Evolutionary conservation across 1,140 invertebrate species (phyloP).

Genomic region (Ooceraea biroi): DNA sequence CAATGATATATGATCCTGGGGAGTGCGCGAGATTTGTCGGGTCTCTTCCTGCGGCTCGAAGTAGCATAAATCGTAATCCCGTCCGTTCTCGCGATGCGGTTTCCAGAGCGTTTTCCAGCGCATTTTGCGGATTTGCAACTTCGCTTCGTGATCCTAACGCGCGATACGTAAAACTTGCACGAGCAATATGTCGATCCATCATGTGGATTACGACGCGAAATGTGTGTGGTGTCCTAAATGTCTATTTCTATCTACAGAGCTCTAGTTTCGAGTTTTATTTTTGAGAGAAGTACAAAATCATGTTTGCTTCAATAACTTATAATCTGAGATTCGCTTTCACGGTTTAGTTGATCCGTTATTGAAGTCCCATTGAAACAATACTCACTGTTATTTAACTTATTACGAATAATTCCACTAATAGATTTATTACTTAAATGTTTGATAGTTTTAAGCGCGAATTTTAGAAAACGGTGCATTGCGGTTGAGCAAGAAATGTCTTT

Average conservation of each 20-base stretch:
- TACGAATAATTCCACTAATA: neutral
- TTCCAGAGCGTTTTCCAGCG: conserved; percentile 28
- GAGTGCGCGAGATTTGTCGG: conserved; percentile 46
- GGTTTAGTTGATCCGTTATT: neutral
- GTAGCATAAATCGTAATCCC: conserved; percentile 41
- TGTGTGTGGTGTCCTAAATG: neutral
- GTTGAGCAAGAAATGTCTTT: neutral
- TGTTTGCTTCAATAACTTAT: neutral
- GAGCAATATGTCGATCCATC: neutral
- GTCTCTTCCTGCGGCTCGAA: conserved; percentile 35
- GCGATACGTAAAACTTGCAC: conserved; percentile 7
- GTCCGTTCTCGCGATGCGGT: conserved; percentile 40
- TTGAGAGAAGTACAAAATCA: neutral
- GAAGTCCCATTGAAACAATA: neutral
- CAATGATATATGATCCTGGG: conserved; percentile 44
- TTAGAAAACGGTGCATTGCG: neutral
- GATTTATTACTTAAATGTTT: neutral
- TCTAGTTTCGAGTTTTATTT: conserved; percentile 21
- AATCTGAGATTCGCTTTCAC: neutral
- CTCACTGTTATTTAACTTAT: neutral
- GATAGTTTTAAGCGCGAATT: neutral
- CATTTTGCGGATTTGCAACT: conserved; percentile 38
- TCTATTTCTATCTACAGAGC: conserved; percentile 1
- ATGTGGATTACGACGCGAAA: conserved; percentile 23
- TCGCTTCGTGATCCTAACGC: conserved; percentile 28